A percentile compares a stretch with the other conserved stretches of the same genome.
Evolutionary conservation across 2,797 vertebrate species (phyloP).

Genomic region (Meriones psammophilus): DNA sequence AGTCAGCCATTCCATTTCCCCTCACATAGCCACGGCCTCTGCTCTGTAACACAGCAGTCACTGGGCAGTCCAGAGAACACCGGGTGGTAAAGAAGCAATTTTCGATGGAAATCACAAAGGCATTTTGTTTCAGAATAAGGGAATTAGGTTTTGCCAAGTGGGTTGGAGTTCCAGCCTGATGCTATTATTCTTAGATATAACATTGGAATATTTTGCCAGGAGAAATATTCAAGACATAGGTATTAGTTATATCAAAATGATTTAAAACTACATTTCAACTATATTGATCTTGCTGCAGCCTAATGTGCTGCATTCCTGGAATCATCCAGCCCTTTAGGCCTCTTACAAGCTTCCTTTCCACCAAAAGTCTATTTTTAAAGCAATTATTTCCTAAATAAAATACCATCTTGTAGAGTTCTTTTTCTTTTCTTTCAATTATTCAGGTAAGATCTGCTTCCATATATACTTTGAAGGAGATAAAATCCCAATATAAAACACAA

Average conservation of each 20-base stretch:
- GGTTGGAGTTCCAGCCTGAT: neutral
- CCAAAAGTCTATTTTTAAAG: neutral
- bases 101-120: conserved; percentile 64
- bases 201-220: conserved; percentile 48
- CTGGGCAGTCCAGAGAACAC: conserved; percentile 31
- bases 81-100: conserved; percentile 61
- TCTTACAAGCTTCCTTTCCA: conserved; percentile 1
- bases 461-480: neutral
- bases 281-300: conserved; percentile 6
- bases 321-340: neutral
- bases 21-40: conserved; percentile 35
- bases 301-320: neutral
- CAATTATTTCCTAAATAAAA: conserved; percentile 48
- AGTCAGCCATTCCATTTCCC: conserved; percentile 13
- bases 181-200: conserved; percentile 47
- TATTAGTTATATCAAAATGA: conserved; percentile 63
- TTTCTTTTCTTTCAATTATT: neutral
- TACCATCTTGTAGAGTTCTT: neutral
- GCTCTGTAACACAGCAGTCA: conserved; percentile 25
- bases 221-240: conserved; percentile 34
- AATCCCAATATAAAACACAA: neutral
- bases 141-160: conserved; percentile 31
- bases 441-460: neutral
- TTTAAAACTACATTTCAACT: conserved; percentile 50
- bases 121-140: conserved; percentile 59